phyloP scores from a whole-genome alignment of 2,113 vertebrate species.

The Saimiri boliviensis region DNA sequence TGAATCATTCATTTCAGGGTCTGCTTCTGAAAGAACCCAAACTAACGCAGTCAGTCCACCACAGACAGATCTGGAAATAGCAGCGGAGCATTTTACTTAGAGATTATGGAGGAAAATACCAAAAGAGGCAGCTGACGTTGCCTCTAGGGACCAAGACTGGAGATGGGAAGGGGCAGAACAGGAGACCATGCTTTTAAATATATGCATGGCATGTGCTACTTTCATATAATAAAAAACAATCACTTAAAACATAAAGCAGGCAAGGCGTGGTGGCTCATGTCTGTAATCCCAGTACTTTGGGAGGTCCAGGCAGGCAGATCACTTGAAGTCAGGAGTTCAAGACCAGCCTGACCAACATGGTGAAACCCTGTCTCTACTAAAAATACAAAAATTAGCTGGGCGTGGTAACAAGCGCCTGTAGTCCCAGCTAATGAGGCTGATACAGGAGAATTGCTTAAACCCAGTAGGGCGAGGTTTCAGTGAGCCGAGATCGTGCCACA shows the following conservation, averaged over 20 bases:
- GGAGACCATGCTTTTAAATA: neutral
- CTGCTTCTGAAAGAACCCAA: neutral
- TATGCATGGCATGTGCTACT: neutral
- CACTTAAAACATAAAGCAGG: neutral
- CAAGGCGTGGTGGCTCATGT: too few relatives aligned
- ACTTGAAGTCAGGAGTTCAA: too few relatives aligned
- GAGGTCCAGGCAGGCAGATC: too few relatives aligned
- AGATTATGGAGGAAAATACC: neutral
- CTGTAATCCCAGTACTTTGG: too few relatives aligned
- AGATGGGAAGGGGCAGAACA: neutral
- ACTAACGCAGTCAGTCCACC: neutral
- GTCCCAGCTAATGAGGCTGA: too few relatives aligned
- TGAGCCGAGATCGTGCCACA: too few relatives aligned
- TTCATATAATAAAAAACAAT: neutral
- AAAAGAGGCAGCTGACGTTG: neutral
- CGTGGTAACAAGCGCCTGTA: too few relatives aligned
- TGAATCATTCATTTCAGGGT: neutral
- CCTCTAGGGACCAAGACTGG: neutral
- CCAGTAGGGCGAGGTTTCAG: too few relatives aligned
- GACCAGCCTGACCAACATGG: too few relatives aligned
- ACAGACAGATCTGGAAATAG: neutral
- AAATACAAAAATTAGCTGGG: too few relatives aligned
- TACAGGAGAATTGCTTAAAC: too few relatives aligned
- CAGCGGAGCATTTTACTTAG: neutral
- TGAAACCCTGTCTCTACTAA: too few relatives aligned